Base-by-base conservation (phyloP, 2,113 vertebrate species). In the Oceanites oceanicus region DNA sequence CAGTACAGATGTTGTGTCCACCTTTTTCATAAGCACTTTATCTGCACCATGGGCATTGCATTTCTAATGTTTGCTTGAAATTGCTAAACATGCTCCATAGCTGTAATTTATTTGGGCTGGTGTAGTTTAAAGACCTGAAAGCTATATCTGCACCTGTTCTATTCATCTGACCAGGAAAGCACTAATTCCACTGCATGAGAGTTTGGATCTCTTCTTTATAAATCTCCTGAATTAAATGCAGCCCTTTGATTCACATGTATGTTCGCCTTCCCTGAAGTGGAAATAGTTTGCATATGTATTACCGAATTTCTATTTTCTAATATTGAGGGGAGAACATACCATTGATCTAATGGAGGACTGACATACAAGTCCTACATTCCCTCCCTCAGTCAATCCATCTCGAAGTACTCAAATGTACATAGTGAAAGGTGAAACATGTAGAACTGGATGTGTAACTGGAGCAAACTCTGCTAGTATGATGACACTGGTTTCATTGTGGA, bases 21-120 rank as follows among this genome's bases (percentile, higher is more conserved):
- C 96, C 83, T 94, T 94, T 90, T 58, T 96, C 96, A 91, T 95
- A 89, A 95, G 88, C 59, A 30, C 77, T 97, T 97, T 97, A 97
- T 93, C 91, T 94, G 94, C 86, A 58, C 94, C 88, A 53, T 78
- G 95, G 96, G 95, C 95, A 94, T 95, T 97, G 80, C 80, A 26
- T 95, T 96, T 91, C 92, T 87, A 58, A 94, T 40, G 86, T 91
- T 94, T 67, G 49, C 91, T 87, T 87, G 70, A 55, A 95, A 95
- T 91, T 87, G 92, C 91, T 95, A 78, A 92, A 95, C 80, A 68
- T 19, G 22, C 83, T 94, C 83, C 4, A 3, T 78, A 45, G 88
- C 89, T 94, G 88, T 94, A 92, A 97, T 94, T 94, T 96, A 94
- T 95, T 95, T 96, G 91, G 83, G 58, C 70, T 95, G 83, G 65